These are phyloP conservation scores for Gallirallus australis DNA, from an alignment of 2,797 vertebrate genomes.

Conservation along the genomic window DNA sequence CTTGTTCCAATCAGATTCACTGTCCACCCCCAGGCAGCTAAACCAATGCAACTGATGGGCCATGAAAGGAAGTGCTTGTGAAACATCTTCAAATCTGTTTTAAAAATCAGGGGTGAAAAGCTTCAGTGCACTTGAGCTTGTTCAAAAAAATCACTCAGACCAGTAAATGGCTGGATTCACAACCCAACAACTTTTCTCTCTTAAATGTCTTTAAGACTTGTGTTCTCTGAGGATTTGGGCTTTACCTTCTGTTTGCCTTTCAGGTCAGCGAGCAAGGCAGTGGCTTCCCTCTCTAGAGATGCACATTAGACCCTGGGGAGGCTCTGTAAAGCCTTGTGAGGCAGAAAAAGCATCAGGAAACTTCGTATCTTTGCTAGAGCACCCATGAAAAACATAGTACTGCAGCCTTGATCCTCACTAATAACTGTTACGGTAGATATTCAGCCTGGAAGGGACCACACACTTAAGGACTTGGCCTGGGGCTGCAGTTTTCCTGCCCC, in stretches of 20 bases:
- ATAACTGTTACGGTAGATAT: background rate
- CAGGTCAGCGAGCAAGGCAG: background rate
- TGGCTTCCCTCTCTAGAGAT: background rate
- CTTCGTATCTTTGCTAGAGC: background rate
- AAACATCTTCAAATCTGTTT: background rate
- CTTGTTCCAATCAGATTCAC: background rate
- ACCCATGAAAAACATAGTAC: background rate
- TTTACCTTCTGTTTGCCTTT: background rate
- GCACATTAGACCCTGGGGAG: background rate
- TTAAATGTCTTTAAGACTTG: background rate
- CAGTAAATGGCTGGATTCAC: background rate
- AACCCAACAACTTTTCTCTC: background rate
- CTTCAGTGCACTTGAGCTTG: background rate
- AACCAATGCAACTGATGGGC: background rate
- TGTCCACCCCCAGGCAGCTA: background rate
- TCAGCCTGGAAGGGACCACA: too few relatives aligned
- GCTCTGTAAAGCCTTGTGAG: background rate
- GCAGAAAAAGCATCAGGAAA: background rate
- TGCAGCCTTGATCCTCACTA: background rate
- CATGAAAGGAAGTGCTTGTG: background rate
- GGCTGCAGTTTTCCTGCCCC: background rate
- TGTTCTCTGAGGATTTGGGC: background rate
- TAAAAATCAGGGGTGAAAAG: background rate
- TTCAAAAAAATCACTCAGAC: background rate
- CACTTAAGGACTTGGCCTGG: background rate